phyloP scores from a whole-genome alignment of 2,797 vertebrate genomes.

The Alca torda region DNA sequence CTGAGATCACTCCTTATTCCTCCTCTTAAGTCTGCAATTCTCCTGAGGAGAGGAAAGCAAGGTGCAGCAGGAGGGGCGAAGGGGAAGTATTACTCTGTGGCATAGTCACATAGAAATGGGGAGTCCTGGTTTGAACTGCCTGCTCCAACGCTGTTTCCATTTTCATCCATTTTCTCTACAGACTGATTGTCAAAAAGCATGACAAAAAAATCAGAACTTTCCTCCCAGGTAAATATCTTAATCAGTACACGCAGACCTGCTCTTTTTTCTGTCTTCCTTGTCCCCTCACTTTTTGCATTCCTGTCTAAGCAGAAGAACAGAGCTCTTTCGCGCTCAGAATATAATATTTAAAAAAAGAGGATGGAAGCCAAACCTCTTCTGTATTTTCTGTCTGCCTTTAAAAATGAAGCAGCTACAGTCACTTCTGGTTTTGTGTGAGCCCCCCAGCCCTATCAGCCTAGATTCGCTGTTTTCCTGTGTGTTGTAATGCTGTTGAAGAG shows the following conservation, averaged over 20 bases:
- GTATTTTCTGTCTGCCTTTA: neutral
- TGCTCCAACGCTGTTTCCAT: neutral
- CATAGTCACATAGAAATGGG: rapidly evolving
- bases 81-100: neutral
- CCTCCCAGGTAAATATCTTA: neutral
- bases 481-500: neutral
- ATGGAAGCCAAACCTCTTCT: neutral
- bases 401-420: neutral
- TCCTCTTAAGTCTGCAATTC: neutral
- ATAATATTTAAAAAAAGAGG: neutral
- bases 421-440: neutral
- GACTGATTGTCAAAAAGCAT: neutral
- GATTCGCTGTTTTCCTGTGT: neutral
- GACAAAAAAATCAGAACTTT: neutral
- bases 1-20: neutral
- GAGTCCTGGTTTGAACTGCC: neutral
- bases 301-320: neutral
- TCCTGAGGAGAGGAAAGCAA: neutral
- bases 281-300: neutral
- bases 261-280: neutral
- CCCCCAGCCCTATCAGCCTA: neutral
- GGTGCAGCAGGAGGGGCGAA: rapidly evolving
- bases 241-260: neutral
- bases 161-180: neutral
- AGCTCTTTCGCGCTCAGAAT: neutral